Conservation (phyloP, 2,888 invertebrate genomes). For the Margaritifera margaritifera region DNA sequence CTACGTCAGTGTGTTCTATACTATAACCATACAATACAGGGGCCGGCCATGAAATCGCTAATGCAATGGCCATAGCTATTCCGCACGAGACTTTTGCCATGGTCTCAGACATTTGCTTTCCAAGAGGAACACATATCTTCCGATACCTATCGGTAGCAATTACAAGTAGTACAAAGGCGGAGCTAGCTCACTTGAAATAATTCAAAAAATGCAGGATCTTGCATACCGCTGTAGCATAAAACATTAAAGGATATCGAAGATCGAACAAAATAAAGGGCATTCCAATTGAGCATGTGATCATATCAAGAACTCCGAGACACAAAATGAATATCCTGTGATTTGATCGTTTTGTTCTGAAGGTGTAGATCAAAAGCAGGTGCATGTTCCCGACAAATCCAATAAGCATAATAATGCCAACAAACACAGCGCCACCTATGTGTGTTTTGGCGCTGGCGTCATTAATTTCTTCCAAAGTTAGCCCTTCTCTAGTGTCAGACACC, state of each 20-base stretch:
- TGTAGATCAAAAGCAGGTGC: slow-evolving; percentile 40
- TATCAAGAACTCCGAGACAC: too few relatives aligned
- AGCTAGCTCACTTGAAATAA: too few relatives aligned
- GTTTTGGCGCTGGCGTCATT: slow-evolving; percentile 27
- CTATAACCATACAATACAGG: slow-evolving; percentile 49
- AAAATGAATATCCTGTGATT: too few relatives aligned
- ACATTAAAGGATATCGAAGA: too few relatives aligned
- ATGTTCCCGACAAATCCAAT: slow-evolving; percentile 40
- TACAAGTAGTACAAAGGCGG: too few relatives aligned
- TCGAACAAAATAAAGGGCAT: too few relatives aligned
- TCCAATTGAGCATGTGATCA: too few relatives aligned
- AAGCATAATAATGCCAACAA: slow-evolving; percentile 27
- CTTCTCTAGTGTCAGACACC: too few relatives aligned
- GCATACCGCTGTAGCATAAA: too few relatives aligned
- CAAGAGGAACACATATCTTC: slow-evolving; percentile 52
- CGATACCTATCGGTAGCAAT: too few relatives aligned
- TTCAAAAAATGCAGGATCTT: too few relatives aligned
- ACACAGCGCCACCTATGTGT: slow-evolving; percentile 36
- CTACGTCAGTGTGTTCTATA: slow-evolving; percentile 32
- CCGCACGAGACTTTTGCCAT: slow-evolving; percentile 30
- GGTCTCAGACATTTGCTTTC: slow-evolving; percentile 39
- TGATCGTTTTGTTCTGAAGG: too few relatives aligned
- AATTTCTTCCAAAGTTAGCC: slow-evolving; percentile 31
- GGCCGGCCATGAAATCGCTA: slow-evolving; percentile 44
- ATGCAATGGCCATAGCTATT: slow-evolving; percentile 18